These are phyloP conservation scores for Ryuthela nishihirai DNA, from an alignment of 2,888 invertebrate genomes.

Conservation along the genomic window DNA sequence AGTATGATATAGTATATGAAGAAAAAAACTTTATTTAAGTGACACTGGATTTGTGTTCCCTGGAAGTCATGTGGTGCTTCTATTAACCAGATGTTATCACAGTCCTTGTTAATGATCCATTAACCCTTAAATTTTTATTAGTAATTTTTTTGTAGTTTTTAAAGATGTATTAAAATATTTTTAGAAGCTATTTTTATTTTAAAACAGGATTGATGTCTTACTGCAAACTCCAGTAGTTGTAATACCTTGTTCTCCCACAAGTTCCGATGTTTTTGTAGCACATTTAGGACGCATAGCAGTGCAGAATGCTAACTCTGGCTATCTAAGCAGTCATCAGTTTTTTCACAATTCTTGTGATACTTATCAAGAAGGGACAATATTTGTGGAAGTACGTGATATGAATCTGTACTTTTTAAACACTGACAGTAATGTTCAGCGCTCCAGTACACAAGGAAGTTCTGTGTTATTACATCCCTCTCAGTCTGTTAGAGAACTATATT, in stretches of 20 bases:
- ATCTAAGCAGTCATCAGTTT: constrained; percentile 5
- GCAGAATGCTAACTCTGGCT: constrained; percentile 25
- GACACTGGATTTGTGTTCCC: too few species aligned
- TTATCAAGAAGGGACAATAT: constrained; percentile 9
- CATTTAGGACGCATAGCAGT: constrained; percentile 83
- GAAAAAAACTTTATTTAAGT: too few species aligned
- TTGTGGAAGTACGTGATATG: constrained; percentile 76
- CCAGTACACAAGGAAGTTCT: constrained; percentile 45
- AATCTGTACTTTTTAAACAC: constrained; percentile 76
- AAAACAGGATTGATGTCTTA: constrained; percentile 66
- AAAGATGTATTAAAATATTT: too few species aligned
- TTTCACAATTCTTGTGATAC: constrained; percentile 5
- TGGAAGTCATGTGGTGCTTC: too few species aligned
- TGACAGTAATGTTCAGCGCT: constrained; percentile 31
- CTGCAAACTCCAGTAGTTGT: constrained; percentile 89
- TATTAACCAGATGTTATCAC: too few species aligned
- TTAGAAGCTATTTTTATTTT: too few species aligned
- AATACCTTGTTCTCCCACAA: constrained; percentile 71
- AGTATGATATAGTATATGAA: too few species aligned
- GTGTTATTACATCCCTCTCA: constrained; percentile 46
- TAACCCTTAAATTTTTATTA: too few species aligned
- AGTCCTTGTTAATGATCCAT: too few species aligned
- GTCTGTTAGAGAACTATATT: constrained; percentile 67
- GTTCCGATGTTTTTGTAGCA: constrained; percentile 80
- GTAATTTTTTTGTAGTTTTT: too few species aligned